phyloP scores from a whole-genome alignment of 2,888 invertebrate species.

The Cerastis rubricosa region DNA sequence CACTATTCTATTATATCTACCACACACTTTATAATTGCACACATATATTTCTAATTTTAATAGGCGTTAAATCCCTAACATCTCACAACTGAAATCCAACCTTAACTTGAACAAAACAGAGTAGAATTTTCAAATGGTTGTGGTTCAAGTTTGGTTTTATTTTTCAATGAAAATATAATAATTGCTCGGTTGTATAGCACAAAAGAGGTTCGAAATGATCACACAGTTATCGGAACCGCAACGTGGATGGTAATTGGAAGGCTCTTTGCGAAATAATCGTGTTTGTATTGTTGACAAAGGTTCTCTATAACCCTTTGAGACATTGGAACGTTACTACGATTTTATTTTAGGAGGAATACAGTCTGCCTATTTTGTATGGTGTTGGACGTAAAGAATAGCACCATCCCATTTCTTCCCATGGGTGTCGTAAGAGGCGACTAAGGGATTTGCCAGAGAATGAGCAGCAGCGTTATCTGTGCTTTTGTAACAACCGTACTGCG shows the following conservation, averaged over 20 bases:
- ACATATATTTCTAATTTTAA: not conserved
- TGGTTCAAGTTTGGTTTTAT: conserved; percentile 28
- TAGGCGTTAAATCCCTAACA: conserved; percentile 1
- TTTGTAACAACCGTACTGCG: too few species aligned
- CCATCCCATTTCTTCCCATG: too few species aligned
- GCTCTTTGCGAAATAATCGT: conserved; percentile 47
- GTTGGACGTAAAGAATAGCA: too few species aligned
- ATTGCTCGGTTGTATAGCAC: conserved; percentile 31
- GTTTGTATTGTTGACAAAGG: conserved; percentile 40
- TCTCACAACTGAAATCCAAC: conserved; percentile 12
- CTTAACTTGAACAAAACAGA: not conserved
- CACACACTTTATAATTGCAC: conserved; percentile 73
- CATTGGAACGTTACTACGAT: conserved; percentile 22
- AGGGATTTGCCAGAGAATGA: too few species aligned
- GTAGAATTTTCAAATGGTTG: conserved; percentile 10
- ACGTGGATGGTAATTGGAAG: conserved; percentile 56
- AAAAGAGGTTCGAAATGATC: conserved; percentile 43
- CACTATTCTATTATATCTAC: conserved; percentile 60
- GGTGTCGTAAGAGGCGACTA: too few species aligned
- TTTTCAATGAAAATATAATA: conserved; percentile 51
- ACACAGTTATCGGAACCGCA: conserved; percentile 37
- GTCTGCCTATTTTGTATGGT: too few species aligned
- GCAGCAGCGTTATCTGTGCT: too few species aligned
- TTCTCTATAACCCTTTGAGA: conserved; percentile 21
- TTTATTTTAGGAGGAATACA: conserved; percentile 14